phyloP scores from a whole-genome alignment of 1,140 invertebrate genomes.

The Ctenoplectra terminalis region DNA sequence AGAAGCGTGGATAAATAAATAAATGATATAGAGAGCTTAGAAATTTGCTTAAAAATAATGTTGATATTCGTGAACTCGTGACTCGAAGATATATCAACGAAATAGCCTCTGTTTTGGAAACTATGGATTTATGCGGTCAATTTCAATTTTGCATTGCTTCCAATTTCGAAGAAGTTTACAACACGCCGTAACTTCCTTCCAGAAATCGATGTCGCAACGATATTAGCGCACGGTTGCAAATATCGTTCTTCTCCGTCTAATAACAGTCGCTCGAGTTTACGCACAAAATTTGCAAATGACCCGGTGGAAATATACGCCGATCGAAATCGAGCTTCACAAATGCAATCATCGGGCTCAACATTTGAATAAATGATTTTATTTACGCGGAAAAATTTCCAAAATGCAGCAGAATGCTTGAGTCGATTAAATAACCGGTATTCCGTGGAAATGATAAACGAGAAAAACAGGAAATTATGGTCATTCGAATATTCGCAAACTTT shows the following conservation, averaged over 20 bases:
- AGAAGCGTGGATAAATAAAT: too few relatives aligned
- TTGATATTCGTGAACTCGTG: too few relatives aligned
- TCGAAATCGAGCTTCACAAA: not conserved
- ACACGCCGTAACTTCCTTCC: not conserved
- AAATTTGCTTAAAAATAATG: too few relatives aligned
- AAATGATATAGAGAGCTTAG: too few relatives aligned
- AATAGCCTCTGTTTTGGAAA: too few relatives aligned
- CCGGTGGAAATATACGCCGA: not conserved
- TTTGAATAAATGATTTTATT: constrained; percentile 5
- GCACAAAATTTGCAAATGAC: constrained; percentile 5
- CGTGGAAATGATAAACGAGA: not conserved
- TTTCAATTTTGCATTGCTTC: not conserved
- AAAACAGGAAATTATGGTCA: constrained; percentile 1
- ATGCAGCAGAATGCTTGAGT: not conserved
- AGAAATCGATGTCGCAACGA: not conserved
- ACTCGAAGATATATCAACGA: too few relatives aligned
- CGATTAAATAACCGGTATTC: not conserved
- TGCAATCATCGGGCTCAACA: not conserved
- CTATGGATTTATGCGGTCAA: not conserved
- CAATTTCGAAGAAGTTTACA: constrained; percentile 6
- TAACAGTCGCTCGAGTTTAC: not conserved
- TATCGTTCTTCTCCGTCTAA: not conserved
- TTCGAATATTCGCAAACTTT: not conserved
- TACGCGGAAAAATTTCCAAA: not conserved
- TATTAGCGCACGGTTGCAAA: not conserved